Percentiles rank a stretch among this genome's conserved stretches.
Conservation (phyloP, 2,888 invertebrate genomes). For the Cheilosia urbana region DNA sequence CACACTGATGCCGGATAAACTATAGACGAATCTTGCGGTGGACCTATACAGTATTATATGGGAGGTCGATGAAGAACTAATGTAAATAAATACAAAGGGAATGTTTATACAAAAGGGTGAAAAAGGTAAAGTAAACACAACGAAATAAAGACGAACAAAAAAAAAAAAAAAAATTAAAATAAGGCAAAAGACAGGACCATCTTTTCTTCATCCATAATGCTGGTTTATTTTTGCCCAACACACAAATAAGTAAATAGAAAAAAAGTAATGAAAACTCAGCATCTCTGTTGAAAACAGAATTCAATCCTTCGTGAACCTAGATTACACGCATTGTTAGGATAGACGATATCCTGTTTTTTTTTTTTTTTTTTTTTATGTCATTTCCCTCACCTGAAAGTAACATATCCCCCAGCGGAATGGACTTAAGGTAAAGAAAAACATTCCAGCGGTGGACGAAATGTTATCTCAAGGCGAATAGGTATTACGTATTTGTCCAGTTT, state of each 20-base stretch:
- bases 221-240: conserved; percentile 35
- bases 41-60: conserved; percentile 50
- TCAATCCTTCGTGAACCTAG: conserved; percentile 32
- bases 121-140: conserved; percentile 64
- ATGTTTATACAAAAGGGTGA: conserved; percentile 61
- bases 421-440: conserved; percentile 47
- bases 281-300: conserved; percentile 9
- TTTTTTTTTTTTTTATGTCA: conserved; percentile 11
- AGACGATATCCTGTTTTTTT: conserved; percentile 40
- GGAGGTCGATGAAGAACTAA: conserved; percentile 56
- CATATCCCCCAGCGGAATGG: conserved; percentile 41
- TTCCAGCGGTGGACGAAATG: conserved; percentile 32
- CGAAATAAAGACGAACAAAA: not conserved
- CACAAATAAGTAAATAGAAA: conserved; percentile 40
- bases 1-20: conserved; percentile 49
- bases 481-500: conserved; percentile 37
- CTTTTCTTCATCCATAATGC: not conserved
- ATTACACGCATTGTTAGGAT: conserved; percentile 59
- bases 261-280: conserved; percentile 6
- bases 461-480: conserved; percentile 51
- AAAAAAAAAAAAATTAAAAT: conserved; percentile 14
- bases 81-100: conserved; percentile 67
- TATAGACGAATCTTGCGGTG: conserved; percentile 51
- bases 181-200: conserved; percentile 34
- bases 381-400: conserved; percentile 16